Conservation (phyloP, 1,140 invertebrate genomes). For the Ostrea edulis region DNA sequence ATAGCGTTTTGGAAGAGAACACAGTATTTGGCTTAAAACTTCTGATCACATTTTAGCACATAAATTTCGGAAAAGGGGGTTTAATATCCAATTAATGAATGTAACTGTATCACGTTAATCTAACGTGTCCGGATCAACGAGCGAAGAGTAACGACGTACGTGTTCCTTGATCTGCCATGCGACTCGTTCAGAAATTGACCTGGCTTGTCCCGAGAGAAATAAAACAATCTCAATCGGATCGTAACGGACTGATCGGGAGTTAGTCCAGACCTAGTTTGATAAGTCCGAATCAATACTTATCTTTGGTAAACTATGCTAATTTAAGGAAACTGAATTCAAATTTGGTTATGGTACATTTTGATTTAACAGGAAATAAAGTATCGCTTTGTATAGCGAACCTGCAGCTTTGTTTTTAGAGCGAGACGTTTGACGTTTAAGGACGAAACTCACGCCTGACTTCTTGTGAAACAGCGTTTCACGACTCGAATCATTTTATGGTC, state of each 20-base stretch:
- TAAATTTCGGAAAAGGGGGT: constrained; percentile 15
- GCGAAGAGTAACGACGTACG: not conserved
- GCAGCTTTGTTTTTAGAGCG: constrained; percentile 13
- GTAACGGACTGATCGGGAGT: constrained; percentile 2
- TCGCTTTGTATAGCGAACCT: not conserved
- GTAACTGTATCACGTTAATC: constrained; percentile 26
- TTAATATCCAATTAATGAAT: constrained; percentile 35
- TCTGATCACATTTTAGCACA: constrained; percentile 13
- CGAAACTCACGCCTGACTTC: not conserved
- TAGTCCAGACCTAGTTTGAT: not conserved
- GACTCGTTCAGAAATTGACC: constrained; percentile 27
- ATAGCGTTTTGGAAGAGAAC: constrained; percentile 8
- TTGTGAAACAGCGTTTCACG: constrained; percentile 15
- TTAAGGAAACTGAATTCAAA: not conserved
- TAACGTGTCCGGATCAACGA: constrained; percentile 22
- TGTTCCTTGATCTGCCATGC: constrained; percentile 10
- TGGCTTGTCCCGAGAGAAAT: constrained; percentile 18
- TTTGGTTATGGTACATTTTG: not conserved
- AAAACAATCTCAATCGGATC: constrained; percentile 26
- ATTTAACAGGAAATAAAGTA: not conserved
- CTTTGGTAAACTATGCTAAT: not conserved
- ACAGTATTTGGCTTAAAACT: constrained; percentile 7
- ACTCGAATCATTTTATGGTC: constrained; percentile 34
- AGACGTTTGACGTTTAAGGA: not conserved
- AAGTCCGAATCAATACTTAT: not conserved